Base-by-base conservation (phyloP, 2,797 vertebrate genomes). In the Denticeps clupeoides region DNA sequence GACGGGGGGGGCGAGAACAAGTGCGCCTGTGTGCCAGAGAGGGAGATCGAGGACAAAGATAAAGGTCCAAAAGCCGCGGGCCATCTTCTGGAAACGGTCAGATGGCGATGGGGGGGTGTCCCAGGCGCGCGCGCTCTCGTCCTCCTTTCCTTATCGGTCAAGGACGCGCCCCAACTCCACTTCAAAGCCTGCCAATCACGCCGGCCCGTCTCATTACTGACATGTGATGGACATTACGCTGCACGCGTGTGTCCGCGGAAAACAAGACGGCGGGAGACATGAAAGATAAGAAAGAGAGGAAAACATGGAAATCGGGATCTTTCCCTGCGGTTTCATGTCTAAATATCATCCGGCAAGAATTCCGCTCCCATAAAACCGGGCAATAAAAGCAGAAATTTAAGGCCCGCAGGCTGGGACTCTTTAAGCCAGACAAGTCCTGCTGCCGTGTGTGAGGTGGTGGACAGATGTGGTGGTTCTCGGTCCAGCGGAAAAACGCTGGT, bases 131-230 rank as follows among this genome's bases (percentile, higher is more conserved):
- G 31, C 32, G 31, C 6, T 3, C 15, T 31, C 32, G 60, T 62
- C 58, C 63, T 61, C 31, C n/a, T 10, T 4, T 15, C 27, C 18
- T 55, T 66, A 53, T 73, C 66, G 54, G 50, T 21, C 49, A 2
- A 55, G 51, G 48, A 70, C 32, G 44, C 59, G 53, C 48, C 47
- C 31, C 33, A 59, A 63, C 62, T 31, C 59, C 68, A 69, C 71
- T 69, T 75, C 73, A 75, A 73, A 74, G 67, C 8, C 13, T 0
- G 7, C 33, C 32, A 55, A 45, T 58, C 54, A 16, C 46, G 59
- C 41, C 11, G 43, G 45, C 11, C 57, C 45, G 44, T 60, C 27
- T 12, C 18, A 13, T 29, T 33, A 58, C 41, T 64, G 45, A 19
- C 25, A 56, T 37, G 45, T 53, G 59, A 26, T 55, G 19, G 57